These are phyloP conservation scores for Plemyria rubiginata DNA, from an alignment of 2,888 invertebrate genomes.

Conservation along the genomic window DNA sequence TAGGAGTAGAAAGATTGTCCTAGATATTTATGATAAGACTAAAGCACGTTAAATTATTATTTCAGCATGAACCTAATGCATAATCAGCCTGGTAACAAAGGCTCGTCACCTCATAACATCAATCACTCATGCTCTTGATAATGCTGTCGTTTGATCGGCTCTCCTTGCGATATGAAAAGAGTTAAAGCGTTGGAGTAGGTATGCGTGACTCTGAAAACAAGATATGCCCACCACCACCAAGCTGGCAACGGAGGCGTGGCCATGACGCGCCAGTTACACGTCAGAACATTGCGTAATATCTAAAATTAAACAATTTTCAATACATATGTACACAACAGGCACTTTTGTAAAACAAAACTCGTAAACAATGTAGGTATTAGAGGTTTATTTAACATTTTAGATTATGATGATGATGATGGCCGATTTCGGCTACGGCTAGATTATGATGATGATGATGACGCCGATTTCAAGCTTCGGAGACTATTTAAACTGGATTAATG, in stretches of 20 bases:
- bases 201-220: constrained; percentile 42
- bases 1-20: background rate
- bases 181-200: constrained; percentile 16
- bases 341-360: constrained; percentile 7
- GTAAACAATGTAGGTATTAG: background rate
- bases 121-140: constrained; percentile 38
- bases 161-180: constrained; percentile 7
- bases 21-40: background rate
- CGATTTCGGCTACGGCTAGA: too few species aligned
- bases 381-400: background rate
- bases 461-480: too few species aligned
- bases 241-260: constrained; percentile 75
- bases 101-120: constrained; percentile 7
- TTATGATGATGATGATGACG: too few species aligned
- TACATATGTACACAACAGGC: constrained; percentile 30
- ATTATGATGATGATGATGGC: too few species aligned
- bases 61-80: background rate
- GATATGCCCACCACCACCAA: constrained; percentile 47
- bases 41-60: background rate
- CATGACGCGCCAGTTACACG: constrained; percentile 61
- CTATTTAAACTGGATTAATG: too few species aligned
- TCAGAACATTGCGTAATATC: constrained; percentile 56
- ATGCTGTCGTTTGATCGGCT: constrained; percentile 16
- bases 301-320: constrained; percentile 46
- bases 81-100: constrained; percentile 18